Evolutionary conservation across 2,888 invertebrate species (phyloP).

Genomic region (Drosophila atripex): DNA sequence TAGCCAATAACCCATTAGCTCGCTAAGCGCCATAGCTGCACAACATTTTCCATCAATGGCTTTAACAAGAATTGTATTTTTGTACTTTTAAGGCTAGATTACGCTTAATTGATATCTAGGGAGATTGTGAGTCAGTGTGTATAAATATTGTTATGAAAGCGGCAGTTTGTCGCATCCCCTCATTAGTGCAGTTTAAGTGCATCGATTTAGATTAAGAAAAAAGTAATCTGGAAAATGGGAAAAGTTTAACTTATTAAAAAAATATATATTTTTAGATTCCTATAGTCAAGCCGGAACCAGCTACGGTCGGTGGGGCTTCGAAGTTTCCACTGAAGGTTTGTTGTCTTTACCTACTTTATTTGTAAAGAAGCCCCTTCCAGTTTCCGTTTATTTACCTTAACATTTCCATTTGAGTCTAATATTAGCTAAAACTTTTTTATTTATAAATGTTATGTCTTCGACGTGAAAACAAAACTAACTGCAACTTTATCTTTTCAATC

Average conservation of each 20-base stretch:
- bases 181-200: neutral
- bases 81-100: slow-evolving; percentile 30
- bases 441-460: neutral
- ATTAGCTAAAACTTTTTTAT: neutral
- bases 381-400: neutral
- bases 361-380: neutral
- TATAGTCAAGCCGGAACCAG: neutral
- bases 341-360: neutral
- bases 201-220: neutral
- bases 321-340: neutral
- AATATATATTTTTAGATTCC: neutral
- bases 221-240: slow-evolving; percentile 2
- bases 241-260: neutral
- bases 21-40: neutral
- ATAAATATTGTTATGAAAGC: slow-evolving; percentile 22
- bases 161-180: slow-evolving; percentile 10
- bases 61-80: slow-evolving; percentile 32
- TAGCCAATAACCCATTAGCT: slow-evolving; percentile 50
- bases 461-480: neutral
- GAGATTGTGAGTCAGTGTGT: slow-evolving; percentile 19
- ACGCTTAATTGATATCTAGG: slow-evolving; percentile 19
- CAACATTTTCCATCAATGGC: slow-evolving; percentile 9
- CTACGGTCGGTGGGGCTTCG: neutral
- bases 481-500: neutral
- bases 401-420: neutral